Base-by-base conservation (phyloP, 2,797 vertebrate species). In the Sebastes ruberrimus region DNA sequence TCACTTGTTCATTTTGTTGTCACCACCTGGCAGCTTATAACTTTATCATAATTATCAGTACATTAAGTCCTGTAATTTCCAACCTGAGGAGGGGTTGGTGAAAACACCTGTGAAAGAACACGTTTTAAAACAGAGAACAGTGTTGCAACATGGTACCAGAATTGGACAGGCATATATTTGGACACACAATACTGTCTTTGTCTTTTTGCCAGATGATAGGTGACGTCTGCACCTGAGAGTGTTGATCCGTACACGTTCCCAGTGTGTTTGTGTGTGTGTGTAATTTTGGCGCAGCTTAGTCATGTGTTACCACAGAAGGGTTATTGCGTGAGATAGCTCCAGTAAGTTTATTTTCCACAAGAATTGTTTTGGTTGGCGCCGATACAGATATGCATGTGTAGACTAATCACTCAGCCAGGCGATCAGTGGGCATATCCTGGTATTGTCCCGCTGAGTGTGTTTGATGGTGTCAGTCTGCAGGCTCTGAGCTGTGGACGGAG, bases 401-500 rank as follows among this genome's bases (percentile, higher is more conserved):
- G 86, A 86, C 93, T 85, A 93, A 94, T 95, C 93, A 92, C 87
- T 90, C 89, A 88, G 46, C 80, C 83, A 27, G 89, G 82, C 84
- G 70, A 94, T 94, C 92, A 93, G 91, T 82, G 86, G 91, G 91
- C 89, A 94, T 25, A 94, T 95, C 94, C 94, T 95, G 93, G 87
- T 28, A 94, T 95, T 95, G 94, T 95, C 88, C 77, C 61, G 59
- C 74, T 82, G 84, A 78, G 57, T 82, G 60, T 80, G 88, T 91
- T 89, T 89, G 88, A 90, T 88, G 85, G 82, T 91, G 90, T 91
- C 85, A 83, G 82, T 90, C 89, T 90, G 75, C 78, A 78, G 74
- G 73, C 75, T 30, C 67, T 13, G 32, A 81, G 35, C 22, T 88
- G 76, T 65, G 66, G 76, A 86, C 74, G 78, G 84, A 88, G 83